Conservation (phyloP, 2,113 vertebrate species). For the Archilochus colubris region DNA sequence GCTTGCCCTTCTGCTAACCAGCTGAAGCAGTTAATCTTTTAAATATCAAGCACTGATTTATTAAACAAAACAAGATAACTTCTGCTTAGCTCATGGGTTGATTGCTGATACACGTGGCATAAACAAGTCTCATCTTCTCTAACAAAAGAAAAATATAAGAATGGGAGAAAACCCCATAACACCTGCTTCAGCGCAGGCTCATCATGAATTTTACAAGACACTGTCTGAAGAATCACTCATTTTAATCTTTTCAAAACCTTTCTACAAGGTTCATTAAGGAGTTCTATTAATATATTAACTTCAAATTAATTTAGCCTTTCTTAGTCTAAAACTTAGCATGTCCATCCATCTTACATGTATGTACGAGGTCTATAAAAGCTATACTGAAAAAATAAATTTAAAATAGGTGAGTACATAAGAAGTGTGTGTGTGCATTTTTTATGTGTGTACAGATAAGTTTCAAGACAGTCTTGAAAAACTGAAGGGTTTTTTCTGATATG, state of each 20-base stretch:
- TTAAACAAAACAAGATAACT: constrained; percentile 16
- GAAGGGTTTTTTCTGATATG: background rate
- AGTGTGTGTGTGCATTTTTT: background rate
- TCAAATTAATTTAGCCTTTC: background rate
- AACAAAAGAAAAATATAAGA: background rate
- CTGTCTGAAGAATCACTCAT: background rate
- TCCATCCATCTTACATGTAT: background rate
- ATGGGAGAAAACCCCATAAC: background rate
- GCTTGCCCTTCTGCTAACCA: background rate
- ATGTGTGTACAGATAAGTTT: background rate
- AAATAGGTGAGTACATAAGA: background rate
- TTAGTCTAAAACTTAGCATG: background rate
- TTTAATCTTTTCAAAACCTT: background rate
- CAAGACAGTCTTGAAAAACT: background rate
- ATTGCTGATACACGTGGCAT: background rate
- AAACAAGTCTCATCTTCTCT: background rate
- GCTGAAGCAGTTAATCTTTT: background rate
- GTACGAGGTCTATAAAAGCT: background rate
- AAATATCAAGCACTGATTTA: background rate
- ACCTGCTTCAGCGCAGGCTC: background rate
- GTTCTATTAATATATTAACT: background rate
- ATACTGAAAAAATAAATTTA: background rate
- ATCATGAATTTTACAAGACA: background rate
- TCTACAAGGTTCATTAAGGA: background rate
- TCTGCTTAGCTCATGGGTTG: background rate